Evolutionary conservation across 1,140 invertebrate species (phyloP).

Genomic region (Drosophila willistoni): DNA sequence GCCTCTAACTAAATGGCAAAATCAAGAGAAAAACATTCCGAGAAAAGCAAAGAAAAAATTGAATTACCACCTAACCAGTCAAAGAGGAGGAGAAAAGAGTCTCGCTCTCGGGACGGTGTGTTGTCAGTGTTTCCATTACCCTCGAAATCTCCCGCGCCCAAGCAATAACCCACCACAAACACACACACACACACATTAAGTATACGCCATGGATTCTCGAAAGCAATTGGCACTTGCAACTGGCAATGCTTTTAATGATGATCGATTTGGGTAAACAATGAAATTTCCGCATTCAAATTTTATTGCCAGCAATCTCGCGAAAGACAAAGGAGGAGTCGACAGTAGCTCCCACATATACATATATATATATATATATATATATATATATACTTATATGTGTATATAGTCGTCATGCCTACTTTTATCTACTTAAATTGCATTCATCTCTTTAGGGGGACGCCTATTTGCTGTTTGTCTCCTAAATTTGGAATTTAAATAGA

Average conservation of each 20-base stretch:
- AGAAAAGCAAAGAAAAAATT: slow-evolving; percentile 42
- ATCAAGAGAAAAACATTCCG: slow-evolving; percentile 33
- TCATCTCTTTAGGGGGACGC: slow-evolving; percentile 61
- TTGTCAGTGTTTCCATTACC: no score
- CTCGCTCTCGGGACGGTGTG: no score
- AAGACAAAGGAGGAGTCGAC: slow-evolving; percentile 23
- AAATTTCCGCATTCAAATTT: slow-evolving; percentile 80
- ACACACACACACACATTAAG: slow-evolving; percentile 45
- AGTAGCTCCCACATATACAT: neutral
- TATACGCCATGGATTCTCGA: slow-evolving; percentile 65
- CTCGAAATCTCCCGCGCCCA: neutral
- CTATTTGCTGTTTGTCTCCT: slow-evolving; percentile 62
- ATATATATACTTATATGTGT: slow-evolving; percentile 23
- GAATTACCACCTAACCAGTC: slow-evolving; percentile 54
- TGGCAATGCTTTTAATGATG: slow-evolving; percentile 76
- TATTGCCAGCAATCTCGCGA: slow-evolving; percentile 67
- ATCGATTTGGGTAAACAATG: slow-evolving; percentile 79
- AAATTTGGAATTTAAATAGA: slow-evolving; percentile 56
- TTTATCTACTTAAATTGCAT: slow-evolving; percentile 55
- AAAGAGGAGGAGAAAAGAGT: no score
- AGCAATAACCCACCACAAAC: neutral
- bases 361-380: slow-evolving; percentile 14
- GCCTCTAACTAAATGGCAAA: slow-evolving; percentile 57
- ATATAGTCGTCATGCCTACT: no score
- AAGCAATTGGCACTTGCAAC: slow-evolving; percentile 71